Conservation (phyloP, 2,113 vertebrate species). For the Argyrosomus japonicus region DNA sequence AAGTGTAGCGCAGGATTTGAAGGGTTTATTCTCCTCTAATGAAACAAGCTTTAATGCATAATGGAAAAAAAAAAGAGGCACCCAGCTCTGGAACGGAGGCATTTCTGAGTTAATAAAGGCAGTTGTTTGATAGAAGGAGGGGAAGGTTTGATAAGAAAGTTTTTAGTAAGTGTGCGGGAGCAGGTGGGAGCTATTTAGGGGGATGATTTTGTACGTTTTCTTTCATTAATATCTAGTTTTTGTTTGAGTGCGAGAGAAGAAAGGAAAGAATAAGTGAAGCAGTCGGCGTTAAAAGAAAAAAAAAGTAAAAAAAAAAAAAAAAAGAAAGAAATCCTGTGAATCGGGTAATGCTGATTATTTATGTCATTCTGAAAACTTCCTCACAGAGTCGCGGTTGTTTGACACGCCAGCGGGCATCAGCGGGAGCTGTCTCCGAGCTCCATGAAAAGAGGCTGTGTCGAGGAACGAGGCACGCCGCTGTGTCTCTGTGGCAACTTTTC, state of each 20-base stretch:
- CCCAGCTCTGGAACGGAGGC: background rate
- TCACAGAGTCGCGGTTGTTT: conserved; percentile 18
- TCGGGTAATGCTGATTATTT: conserved; percentile 31
- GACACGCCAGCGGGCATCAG: conserved; percentile 43
- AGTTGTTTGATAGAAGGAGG: conserved; percentile 8
- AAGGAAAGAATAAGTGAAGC: background rate
- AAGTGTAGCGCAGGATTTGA: background rate
- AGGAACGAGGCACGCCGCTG: conserved; percentile 47
- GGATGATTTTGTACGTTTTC: conserved; percentile 56
- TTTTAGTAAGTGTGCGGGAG: conserved; percentile 41
- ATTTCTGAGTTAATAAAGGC: background rate
- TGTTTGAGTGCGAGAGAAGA: background rate
- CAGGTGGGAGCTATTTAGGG: conserved; percentile 11
- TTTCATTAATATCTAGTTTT: too few species aligned
- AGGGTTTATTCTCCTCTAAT: conserved; percentile 25
- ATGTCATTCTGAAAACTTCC: conserved; percentile 43
- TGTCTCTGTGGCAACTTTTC: conserved; percentile 29
- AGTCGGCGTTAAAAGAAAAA: background rate
- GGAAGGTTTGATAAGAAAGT: conserved; percentile 35
- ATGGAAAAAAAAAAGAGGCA: background rate
- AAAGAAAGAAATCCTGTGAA: too few species aligned
- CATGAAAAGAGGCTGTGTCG: conserved; percentile 40
- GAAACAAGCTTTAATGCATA: conserved; percentile 17
- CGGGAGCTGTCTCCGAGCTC: conserved; percentile 27
- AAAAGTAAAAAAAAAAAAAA: too few species aligned